Percentiles rank a stretch among this genome's conserved stretches.
These are phyloP conservation scores for Leptinotarsa rubiginosa DNA, from an alignment of 2,888 invertebrate species.

Conservation along the genomic window DNA sequence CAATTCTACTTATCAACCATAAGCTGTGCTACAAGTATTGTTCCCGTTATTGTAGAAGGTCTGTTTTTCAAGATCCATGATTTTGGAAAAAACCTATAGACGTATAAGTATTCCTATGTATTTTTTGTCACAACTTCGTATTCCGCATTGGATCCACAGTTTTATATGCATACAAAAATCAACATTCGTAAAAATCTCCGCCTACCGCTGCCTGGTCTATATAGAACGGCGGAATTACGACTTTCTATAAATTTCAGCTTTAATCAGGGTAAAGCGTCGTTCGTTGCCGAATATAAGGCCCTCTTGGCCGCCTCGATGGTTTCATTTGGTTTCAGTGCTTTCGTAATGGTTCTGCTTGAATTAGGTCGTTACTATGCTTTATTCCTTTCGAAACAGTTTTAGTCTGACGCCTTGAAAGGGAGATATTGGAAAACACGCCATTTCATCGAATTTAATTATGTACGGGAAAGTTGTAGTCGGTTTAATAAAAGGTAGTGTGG, in stretches of 20 bases:
- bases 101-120: too few relatives aligned
- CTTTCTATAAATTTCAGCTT: slow-evolving; percentile 34
- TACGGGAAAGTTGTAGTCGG: too few relatives aligned
- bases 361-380: slow-evolving; percentile 9
- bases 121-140: too few relatives aligned
- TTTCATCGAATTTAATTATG: not conserved
- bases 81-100: too few relatives aligned
- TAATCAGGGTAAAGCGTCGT: slow-evolving; percentile 21
- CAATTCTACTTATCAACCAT: too few relatives aligned
- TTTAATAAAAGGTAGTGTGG: too few relatives aligned
- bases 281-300: slow-evolving; percentile 32
- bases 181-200: not conserved
- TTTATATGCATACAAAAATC: not conserved
- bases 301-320: slow-evolving; percentile 27
- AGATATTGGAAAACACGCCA: not conserved
- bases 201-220: not conserved
- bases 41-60: too few relatives aligned
- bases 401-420: slow-evolving; percentile 13
- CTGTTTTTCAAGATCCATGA: too few relatives aligned
- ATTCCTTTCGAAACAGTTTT: slow-evolving; percentile 7
- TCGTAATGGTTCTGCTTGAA: slow-evolving; percentile 23
- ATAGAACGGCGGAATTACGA: slow-evolving; percentile 28
- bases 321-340: slow-evolving; percentile 34
- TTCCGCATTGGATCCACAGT: not conserved
- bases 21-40: too few relatives aligned